Percentiles rank a stretch among this genome's conserved stretches.
Conservation (phyloP, 2,888 invertebrate species). For the Drosophila macrospina region DNA sequence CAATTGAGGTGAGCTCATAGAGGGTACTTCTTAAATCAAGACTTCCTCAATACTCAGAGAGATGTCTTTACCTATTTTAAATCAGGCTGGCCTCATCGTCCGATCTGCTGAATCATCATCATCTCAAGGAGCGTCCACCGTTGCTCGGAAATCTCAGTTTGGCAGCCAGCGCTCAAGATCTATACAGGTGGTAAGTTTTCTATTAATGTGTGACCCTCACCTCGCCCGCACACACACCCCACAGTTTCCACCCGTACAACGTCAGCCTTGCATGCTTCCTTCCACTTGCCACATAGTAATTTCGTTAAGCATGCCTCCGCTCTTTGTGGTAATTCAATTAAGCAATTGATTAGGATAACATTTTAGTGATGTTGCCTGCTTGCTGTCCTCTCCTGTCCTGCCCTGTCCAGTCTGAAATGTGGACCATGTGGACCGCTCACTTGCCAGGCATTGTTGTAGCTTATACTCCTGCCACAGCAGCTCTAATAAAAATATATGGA, state of each 20-base stretch:
- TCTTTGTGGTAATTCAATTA: constrained; percentile 63
- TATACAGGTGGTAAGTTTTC: constrained; percentile 86
- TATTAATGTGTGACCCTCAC: constrained; percentile 46
- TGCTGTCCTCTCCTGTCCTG: constrained; percentile 39
- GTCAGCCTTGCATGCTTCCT: constrained; percentile 3
- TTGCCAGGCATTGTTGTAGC: not conserved
- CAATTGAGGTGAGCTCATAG: constrained; percentile 87
- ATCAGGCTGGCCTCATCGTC: constrained; percentile 88
- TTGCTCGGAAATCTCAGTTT: constrained; percentile 85
- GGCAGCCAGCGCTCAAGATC: constrained; percentile 86
- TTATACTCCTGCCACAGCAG: constrained; percentile 6
- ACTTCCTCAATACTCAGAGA: not conserved
- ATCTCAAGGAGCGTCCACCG: constrained; percentile 87
- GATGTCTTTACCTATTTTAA: not conserved
- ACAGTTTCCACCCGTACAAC: not conserved
- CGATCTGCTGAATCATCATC: constrained; percentile 87
- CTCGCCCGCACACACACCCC: constrained; percentile 14
- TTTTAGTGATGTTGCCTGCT: constrained; percentile 46
- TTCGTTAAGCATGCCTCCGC: constrained; percentile 10
- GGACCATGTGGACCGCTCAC: not conserved
- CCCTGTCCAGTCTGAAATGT: not conserved
- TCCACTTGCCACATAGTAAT: not conserved
- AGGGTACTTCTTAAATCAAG: not conserved
- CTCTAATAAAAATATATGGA: constrained; percentile 74
- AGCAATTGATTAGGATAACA: constrained; percentile 69